Evolutionary conservation across 2,113 vertebrate species (phyloP).

Genomic region (Nannobrachium achirus): DNA sequence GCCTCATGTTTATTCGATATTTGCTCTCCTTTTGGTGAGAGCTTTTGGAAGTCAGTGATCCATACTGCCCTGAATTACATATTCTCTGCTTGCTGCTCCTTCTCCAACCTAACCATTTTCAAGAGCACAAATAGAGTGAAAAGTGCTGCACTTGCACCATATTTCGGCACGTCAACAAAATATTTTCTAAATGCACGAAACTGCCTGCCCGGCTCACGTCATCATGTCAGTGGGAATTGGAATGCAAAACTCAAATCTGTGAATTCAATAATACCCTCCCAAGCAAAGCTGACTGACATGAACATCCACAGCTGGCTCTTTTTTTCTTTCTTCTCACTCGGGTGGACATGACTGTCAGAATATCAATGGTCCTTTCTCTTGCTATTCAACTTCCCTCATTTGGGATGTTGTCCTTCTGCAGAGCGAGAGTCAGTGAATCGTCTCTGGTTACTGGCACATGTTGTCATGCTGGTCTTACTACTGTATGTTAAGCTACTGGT

Average conservation of each 20-base stretch:
- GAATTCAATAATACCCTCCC: conserved; percentile 39
- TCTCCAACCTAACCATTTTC: conserved; percentile 43
- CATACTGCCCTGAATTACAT: conserved; percentile 42
- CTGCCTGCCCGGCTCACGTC: conserved; percentile 20
- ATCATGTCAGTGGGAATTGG: conserved; percentile 55
- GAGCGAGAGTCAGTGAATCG: conserved; percentile 45
- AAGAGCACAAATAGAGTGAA: conserved; percentile 54
- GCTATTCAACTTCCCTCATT: conserved; percentile 53
- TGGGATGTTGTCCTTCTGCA: conserved; percentile 36
- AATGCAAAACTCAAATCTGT: conserved; percentile 36
- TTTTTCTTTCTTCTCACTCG: conserved; percentile 24
- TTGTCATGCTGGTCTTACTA: neutral
- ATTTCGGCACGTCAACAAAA: conserved; percentile 62
- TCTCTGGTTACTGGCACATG: conserved; percentile 3
- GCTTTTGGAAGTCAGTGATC: conserved; percentile 61
- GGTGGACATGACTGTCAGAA: conserved; percentile 49
- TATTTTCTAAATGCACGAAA: conserved; percentile 49
- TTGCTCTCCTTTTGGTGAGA: conserved; percentile 39
- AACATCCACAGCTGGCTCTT: conserved; percentile 42
- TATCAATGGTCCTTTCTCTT: conserved; percentile 59
- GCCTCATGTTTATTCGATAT: conserved; percentile 66
- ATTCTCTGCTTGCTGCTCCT: conserved; percentile 40
- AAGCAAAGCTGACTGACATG: conserved; percentile 48
- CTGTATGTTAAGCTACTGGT: neutral
- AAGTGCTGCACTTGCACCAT: conserved; percentile 56